Conservation (phyloP, 2,113 vertebrate species). For the Lutjanus erythropterus region DNA sequence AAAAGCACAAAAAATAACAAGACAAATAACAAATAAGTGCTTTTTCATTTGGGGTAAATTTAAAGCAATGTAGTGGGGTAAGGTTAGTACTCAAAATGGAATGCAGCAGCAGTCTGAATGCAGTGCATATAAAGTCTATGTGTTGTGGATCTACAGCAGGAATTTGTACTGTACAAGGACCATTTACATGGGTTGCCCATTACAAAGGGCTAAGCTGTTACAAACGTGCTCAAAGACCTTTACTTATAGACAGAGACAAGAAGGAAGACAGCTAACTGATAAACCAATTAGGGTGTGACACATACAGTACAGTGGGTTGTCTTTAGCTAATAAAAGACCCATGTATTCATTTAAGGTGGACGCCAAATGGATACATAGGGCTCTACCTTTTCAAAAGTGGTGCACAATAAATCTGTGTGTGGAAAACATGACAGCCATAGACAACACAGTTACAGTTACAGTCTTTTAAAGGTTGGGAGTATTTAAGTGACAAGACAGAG, state of each 20-base stretch:
- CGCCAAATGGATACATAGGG: slow-evolving; percentile 79
- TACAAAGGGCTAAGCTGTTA: slow-evolving; percentile 76
- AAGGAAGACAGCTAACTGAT: slow-evolving; percentile 68
- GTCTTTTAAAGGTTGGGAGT: slow-evolving; percentile 11
- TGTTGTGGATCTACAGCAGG: slow-evolving; percentile 50
- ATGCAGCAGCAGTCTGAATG: slow-evolving; percentile 69
- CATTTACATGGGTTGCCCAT: slow-evolving; percentile 88
- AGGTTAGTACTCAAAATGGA: slow-evolving; percentile 77
- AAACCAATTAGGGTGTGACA: slow-evolving; percentile 73
- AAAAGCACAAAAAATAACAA: slow-evolving; percentile 74
- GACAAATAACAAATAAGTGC: slow-evolving; percentile 67
- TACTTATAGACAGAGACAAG: slow-evolving; percentile 79
- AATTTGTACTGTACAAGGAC: slow-evolving; percentile 80
- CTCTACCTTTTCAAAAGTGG: slow-evolving; percentile 72
- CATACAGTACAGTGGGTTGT: slow-evolving; percentile 68
- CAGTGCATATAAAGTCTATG: slow-evolving; percentile 58
- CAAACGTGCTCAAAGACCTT: slow-evolving; percentile 71
- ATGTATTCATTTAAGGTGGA: slow-evolving; percentile 76
- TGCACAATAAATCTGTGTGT: slow-evolving; percentile 63
- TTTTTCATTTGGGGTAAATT: slow-evolving; percentile 72
- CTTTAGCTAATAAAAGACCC: slow-evolving; percentile 50
- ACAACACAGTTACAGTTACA: slow-evolving; percentile 66
- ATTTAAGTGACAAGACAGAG: slow-evolving; percentile 59
- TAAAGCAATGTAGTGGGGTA: slow-evolving; percentile 72
- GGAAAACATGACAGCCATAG: slow-evolving; percentile 68